Evolutionary conservation across 2,797 vertebrate species (phyloP).

Genomic region (Micropoecilia bifurca): DNA sequence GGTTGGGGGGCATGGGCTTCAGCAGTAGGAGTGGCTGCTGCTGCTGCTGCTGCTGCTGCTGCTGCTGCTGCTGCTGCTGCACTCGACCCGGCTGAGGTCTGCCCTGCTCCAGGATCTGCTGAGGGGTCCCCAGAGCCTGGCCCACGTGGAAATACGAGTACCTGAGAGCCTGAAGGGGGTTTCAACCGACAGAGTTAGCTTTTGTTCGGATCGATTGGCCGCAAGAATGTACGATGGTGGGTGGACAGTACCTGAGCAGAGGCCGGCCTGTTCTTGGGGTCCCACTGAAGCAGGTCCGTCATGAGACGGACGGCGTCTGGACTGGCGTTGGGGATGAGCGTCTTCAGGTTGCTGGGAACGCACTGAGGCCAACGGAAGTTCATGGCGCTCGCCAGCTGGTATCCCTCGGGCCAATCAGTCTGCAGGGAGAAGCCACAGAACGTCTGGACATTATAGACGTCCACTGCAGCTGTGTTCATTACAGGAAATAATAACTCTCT

Average conservation of each 20-base stretch:
- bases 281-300: slow-evolving; percentile 93
- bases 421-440: slow-evolving; percentile 54
- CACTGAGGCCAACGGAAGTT: slow-evolving; percentile 98
- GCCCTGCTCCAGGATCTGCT: slow-evolving; percentile 84
- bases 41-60: slow-evolving; percentile 75
- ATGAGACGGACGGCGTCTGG: slow-evolving; percentile 92
- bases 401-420: slow-evolving; percentile 95
- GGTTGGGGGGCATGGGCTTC: slow-evolving; percentile 79
- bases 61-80: slow-evolving; percentile 70
- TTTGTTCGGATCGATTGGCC: background rate
- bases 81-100: slow-evolving; percentile 80
- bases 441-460: background rate
- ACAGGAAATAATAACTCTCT: background rate
- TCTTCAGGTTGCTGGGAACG: slow-evolving; percentile 92
- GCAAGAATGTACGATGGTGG: background rate
- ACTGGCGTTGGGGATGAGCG: slow-evolving; percentile 95
- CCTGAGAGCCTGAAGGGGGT: slow-evolving; percentile 84
- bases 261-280: slow-evolving; percentile 94
- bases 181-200: slow-evolving; percentile 11
- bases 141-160: slow-evolving; percentile 93
- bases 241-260: slow-evolving; percentile 87
- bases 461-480: background rate
- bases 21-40: slow-evolving; percentile 79
- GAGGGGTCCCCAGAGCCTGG: slow-evolving; percentile 85
- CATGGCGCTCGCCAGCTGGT: slow-evolving; percentile 92